Evolutionary conservation across 1,140 invertebrate species (phyloP), one percentile per base, ranked within the genome.

Genomic region (Trypoxylus dichotomus): DNA sequence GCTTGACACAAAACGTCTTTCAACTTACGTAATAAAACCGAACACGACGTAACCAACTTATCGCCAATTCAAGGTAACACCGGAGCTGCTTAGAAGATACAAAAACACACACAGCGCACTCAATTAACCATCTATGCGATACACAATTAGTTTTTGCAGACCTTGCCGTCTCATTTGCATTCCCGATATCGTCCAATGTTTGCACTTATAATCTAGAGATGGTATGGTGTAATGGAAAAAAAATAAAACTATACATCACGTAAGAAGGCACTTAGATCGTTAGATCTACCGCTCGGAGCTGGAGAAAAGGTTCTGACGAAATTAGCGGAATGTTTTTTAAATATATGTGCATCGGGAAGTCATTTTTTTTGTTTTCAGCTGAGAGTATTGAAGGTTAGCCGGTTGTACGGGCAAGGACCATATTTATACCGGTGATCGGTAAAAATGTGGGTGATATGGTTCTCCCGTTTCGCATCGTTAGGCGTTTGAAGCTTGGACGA

Each of bases 381-480:
- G 3, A 24, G 24, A 68, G 24, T 8, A 68, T 68, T 68, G 60
- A 68, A 68, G 60, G 60, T 27, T 68, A 68, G 60, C 60, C 11
- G 24, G 60, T 68, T 68, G 60, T 68, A 68, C 8, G 13, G 13
- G 24, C 27, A 24, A 27, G 19, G 10, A 27, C 60, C 60, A 24
- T 68, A 68, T 68, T 68, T 68, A 54, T 54, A 54, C 47, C 13
- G 19, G 47, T 6, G 47, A 54, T 19, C 19, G 47, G 47, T 54
- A 54, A 54, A 54, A 54, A 54, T 54, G 47, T 54, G 47, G 47
- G 47, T 54, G 47, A 54, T 54, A 54, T 54, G 47, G 47, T 54
- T 54, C 47, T 54, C 32, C 19, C n/a, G 11, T 19, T 13, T n/a
- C n/a, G 47, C 19, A 54, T 54, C 2, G 47, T 37, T 37, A 54